A percentile compares a stretch with the other conserved stretches of the same genome.
phyloP scores from a whole-genome alignment of 2,797 vertebrate species.

The Sardinella longiceps region DNA sequence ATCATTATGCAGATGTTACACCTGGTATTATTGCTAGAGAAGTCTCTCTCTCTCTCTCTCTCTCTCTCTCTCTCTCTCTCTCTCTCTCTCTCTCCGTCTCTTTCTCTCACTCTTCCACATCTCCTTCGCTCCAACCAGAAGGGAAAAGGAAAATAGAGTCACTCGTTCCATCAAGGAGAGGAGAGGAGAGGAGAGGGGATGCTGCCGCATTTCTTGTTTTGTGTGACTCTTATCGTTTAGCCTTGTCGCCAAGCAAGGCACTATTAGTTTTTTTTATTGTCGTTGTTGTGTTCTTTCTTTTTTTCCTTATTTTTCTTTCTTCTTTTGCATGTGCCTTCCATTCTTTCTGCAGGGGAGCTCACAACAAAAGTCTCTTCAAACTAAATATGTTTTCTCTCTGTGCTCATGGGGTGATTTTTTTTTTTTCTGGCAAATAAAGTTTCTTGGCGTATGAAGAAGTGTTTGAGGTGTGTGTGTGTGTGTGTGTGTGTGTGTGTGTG shows the following conservation, averaged over 20 bases:
- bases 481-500: not conserved
- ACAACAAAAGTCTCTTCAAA: slow-evolving; percentile 5
- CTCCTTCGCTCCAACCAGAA: not conserved
- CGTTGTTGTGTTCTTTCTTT: slow-evolving; percentile 39
- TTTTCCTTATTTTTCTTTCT: slow-evolving; percentile 25
- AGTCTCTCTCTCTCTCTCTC: slow-evolving; percentile 65
- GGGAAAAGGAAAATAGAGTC: not conserved
- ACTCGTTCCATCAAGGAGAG: not conserved
- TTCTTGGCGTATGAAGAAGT: not conserved
- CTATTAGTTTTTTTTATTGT: slow-evolving; percentile 51
- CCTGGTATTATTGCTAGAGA: slow-evolving; percentile 55
- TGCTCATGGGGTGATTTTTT: not conserved
- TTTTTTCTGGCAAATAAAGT: not conserved
- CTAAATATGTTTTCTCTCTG: not conserved
- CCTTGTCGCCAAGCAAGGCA: slow-evolving; percentile 60
- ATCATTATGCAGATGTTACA: slow-evolving; percentile 48
- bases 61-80: too few relatives aligned
- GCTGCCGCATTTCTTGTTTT: slow-evolving; percentile 65
- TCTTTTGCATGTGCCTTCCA: not conserved
- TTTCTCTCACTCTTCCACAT: too few relatives aligned
- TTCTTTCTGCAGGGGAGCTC: not conserved
- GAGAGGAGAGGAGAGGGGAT: slow-evolving; percentile 46
- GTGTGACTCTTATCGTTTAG: slow-evolving; percentile 60
- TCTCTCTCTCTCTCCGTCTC: slow-evolving; percentile 69
- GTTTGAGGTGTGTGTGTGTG: not conserved